These are phyloP conservation scores for Neoscelio sp. DNA, from an alignment of 2,888 invertebrate genomes.

Conservation along the genomic window DNA sequence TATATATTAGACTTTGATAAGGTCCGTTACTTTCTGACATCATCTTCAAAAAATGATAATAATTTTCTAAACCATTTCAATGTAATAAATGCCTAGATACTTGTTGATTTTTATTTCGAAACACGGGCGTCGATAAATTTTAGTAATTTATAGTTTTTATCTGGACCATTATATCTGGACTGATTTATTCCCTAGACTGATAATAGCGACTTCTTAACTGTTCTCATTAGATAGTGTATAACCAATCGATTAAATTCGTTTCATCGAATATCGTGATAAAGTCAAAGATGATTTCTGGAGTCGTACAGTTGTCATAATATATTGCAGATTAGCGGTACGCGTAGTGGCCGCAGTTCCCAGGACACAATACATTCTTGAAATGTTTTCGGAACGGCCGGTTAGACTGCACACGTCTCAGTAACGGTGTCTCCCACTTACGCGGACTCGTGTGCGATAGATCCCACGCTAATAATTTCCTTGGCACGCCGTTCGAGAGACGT, in stretches of 20 bases:
- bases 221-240: conserved; percentile 12
- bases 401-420: conserved; percentile 73
- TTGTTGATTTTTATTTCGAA: too few species aligned
- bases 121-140: too few species aligned
- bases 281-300: conserved; percentile 30
- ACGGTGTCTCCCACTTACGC: conserved; percentile 77
- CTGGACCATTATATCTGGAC: too few species aligned
- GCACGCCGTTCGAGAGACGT: conserved; percentile 70
- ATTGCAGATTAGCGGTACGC: conserved; percentile 72
- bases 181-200: too few species aligned
- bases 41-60: too few species aligned
- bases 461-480: conserved; percentile 80
- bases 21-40: too few species aligned
- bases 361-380: conserved; percentile 79
- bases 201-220: conserved; percentile 24
- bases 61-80: too few species aligned
- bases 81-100: too few species aligned
- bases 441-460: conserved; percentile 74
- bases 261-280: conserved; percentile 11
- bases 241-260: conserved; percentile 34
- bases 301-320: conserved; percentile 63
- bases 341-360: conserved; percentile 72
- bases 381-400: conserved; percentile 75
- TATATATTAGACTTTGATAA: too few species aligned
- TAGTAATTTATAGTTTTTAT: too few species aligned